Base-by-base conservation (phyloP, 2,113 vertebrate species). In the Sylvicapra grimmia region DNA sequence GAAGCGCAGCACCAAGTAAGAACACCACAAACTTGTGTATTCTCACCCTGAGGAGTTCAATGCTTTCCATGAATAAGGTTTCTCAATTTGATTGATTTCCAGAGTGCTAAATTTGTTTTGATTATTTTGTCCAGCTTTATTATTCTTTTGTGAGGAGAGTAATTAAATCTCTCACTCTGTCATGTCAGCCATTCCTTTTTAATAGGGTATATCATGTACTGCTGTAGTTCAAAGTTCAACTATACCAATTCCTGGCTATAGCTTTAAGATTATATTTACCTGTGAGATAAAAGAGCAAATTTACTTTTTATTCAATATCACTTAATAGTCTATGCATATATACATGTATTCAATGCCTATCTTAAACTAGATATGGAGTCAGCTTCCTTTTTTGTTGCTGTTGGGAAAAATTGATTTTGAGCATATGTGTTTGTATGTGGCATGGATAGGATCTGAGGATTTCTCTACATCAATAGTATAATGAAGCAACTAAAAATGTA, bases 61-160 rank as follows among this genome's bases (percentile, higher is more conserved):
- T 23, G 90, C 15, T 72, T 89, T 63, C 86, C 68, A 82, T 83
- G 68, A 94, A 77, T 49, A 65, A 63, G 94, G 47, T 21, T 92
- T 92, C 91, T 94, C 51, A 47, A 59, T 82, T 87, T n/a, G 40
- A 75, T 27, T 94, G 82, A 95, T 33, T 96, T 93, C 80, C 33
- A 96, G 31, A 94, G 47, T 21, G 90, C 36, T 86, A 7, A 89
- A 63, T 77, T 36, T 53, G 15, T n/a, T 96, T 9, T 93, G 75
- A 93, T 23, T 87, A n/a, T 93, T 93, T 75, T 86, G n/a, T 56
- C 6, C 54, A 85, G 31, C 11, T 82, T 95, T 94, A 40, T 44
- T 40, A 4, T 36, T 94, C 36, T 49, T 93, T 93, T 92, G 51
- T 83, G 49, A 16, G 12, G 9, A 84, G 3, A 94, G 19, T 15